phyloP scores from a whole-genome alignment of 2,888 invertebrate genomes.

The Bimastos eiseni region DNA sequence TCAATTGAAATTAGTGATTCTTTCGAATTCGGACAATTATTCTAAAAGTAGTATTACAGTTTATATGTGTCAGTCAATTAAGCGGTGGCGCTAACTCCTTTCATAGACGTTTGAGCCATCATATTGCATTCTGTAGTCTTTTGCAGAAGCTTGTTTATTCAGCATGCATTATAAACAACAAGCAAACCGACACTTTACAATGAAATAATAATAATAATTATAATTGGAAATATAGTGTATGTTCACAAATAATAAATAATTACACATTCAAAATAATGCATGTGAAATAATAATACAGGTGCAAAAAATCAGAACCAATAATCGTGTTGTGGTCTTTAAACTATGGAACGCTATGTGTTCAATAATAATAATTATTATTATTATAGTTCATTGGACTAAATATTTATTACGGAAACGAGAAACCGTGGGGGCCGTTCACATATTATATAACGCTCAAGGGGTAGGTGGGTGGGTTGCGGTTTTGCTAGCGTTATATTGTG shows the following conservation, averaged over 20 bases:
- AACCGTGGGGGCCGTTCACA: no score
- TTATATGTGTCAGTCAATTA: neutral
- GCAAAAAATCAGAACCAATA: neutral
- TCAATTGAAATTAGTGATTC: neutral
- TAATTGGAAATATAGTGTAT: neutral
- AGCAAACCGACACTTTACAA: neutral
- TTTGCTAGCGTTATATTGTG: no score
- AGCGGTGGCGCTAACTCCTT: neutral
- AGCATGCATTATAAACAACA: neutral
- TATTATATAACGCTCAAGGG: no score
- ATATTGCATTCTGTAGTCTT: neutral
- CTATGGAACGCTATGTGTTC: neutral
- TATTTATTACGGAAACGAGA: no score
- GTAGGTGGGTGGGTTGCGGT: no score
- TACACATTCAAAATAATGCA: neutral
- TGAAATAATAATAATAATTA: neutral
- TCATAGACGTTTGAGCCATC: neutral
- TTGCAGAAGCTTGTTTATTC: neutral
- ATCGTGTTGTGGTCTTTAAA: neutral
- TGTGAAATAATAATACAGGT: neutral
- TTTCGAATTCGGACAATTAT: neutral
- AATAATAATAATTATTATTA: neutral
- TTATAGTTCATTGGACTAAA: no score
- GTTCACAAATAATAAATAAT: neutral
- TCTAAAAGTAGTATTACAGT: neutral